Base-by-base conservation (phyloP, 35 echinoderm and acorn worm genomes). In the Lytechinus variegatus region DNA sequence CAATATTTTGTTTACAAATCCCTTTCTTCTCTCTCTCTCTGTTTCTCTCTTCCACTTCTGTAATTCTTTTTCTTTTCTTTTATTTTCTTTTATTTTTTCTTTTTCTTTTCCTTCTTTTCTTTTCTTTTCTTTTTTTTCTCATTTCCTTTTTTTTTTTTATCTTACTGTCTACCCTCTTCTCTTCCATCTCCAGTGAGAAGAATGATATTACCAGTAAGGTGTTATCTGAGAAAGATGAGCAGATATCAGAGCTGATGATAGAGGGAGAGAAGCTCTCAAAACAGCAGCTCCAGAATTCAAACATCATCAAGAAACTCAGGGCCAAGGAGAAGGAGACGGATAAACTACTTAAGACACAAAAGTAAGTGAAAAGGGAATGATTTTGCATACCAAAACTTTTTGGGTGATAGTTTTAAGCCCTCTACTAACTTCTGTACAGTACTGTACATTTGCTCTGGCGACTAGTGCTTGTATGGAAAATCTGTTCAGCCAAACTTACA, bases 241-340 rank as follows among this genome's bases (percentile, higher is more conserved):
- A 95, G 72, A 96, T 97, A 12, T 53, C 27, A 6, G 98, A 94
- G 8, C 53, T 99, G 95, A 95, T 97, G 86, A 55, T 87, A 10
- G 98, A 99, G 60, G 98, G 98, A 29, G 97, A 97, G 94, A 99
- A 97, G 57, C 94, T 97, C 10, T 96, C 98, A 9, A 99, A 97
- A 54, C 97, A 99, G 61, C 98, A 99, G 71, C 93, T 99, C 27
- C 98, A 99, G 92, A 99, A 99, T 87, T 99, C 98, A 9, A 99
- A 96, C 54, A 95, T 99, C 95, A 99, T 99, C 87, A 99, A 99
- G 95, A 97, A 97, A 87, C 95, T 99, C 14, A 57, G 97, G 61
- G 90, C 29, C 19, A 99, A 97, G 86, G 98, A 99, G 95, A 99
- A 97, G 91, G 98, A 99, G 87, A 97, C 53, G 9, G 97, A 97